Conservation (phyloP, 2,113 vertebrate species). For the Uropsilus gracilis region DNA sequence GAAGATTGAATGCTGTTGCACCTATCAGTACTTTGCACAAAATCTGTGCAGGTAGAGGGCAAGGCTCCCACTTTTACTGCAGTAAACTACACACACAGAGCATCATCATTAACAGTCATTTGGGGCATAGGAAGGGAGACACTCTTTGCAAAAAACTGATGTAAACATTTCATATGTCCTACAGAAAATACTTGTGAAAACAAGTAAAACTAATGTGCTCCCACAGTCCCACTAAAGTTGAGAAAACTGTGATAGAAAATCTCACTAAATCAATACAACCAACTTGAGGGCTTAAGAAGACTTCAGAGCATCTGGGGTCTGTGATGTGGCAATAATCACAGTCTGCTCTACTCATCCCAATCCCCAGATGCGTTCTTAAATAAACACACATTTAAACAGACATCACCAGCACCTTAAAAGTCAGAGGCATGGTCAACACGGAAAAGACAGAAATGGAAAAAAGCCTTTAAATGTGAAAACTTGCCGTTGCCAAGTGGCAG, state of each 20-base stretch:
- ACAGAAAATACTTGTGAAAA: background rate
- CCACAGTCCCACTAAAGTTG: background rate
- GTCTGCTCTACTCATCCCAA: background rate
- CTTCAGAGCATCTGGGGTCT: background rate
- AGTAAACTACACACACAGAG: background rate
- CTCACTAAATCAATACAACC: background rate
- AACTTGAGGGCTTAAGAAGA: background rate
- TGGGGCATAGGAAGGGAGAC: background rate
- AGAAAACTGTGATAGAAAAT: background rate
- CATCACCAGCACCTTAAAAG: background rate
- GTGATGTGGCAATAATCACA: background rate
- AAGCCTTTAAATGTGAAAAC: background rate
- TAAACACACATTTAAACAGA: background rate
- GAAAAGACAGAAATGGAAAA: background rate
- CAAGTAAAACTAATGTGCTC: background rate
- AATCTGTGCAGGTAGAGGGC: background rate
- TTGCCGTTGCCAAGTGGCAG: background rate
- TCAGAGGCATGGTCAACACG: background rate
- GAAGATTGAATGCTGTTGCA: background rate
- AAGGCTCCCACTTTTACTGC: background rate
- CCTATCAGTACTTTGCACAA: rapidly evolving
- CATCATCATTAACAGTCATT: background rate
- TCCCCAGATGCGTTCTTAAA: background rate
- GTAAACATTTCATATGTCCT: background rate
- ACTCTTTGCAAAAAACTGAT: background rate